Evolutionary conservation across 2,113 vertebrate genomes (phyloP).

Genomic region (Bucco capensis): DNA sequence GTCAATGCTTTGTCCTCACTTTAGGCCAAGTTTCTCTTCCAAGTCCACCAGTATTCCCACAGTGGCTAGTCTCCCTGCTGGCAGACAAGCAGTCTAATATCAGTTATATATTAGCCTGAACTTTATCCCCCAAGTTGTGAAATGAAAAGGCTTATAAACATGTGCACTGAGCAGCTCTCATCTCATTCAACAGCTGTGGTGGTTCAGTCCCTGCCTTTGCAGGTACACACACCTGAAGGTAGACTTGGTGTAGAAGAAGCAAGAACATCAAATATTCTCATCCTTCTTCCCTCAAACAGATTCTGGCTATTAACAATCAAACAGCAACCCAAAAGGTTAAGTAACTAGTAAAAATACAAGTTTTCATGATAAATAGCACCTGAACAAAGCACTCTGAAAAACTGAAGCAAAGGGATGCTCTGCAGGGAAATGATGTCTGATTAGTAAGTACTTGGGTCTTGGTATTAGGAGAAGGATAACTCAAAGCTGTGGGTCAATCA

Average conservation of each 20-base stretch:
- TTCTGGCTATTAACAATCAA: not conserved
- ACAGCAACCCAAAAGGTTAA: too few species aligned
- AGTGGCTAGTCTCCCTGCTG: not conserved
- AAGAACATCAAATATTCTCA: too few species aligned
- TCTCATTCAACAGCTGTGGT: not conserved
- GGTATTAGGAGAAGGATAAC: not conserved
- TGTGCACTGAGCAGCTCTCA: not conserved
- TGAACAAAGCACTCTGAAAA: not conserved
- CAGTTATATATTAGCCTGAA: constrained; percentile 9
- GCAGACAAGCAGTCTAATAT: not conserved
- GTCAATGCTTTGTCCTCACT: not conserved
- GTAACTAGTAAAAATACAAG: not conserved
- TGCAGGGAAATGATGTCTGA: not conserved
- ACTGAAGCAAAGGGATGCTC: not conserved
- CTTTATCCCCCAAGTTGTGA: not conserved
- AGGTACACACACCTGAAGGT: not conserved
- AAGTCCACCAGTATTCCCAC: not conserved
- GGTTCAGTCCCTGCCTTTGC: not conserved
- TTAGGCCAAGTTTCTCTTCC: rapidly evolving
- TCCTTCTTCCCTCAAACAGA: not conserved
- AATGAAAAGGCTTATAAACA: not conserved
- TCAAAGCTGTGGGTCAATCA: not conserved
- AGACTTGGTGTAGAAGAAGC: not conserved
- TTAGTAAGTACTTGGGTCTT: not conserved
- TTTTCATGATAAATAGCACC: not conserved